Base-by-base conservation (phyloP, 2,113 vertebrate genomes). In the Chamaetylas fuelleborni region DNA sequence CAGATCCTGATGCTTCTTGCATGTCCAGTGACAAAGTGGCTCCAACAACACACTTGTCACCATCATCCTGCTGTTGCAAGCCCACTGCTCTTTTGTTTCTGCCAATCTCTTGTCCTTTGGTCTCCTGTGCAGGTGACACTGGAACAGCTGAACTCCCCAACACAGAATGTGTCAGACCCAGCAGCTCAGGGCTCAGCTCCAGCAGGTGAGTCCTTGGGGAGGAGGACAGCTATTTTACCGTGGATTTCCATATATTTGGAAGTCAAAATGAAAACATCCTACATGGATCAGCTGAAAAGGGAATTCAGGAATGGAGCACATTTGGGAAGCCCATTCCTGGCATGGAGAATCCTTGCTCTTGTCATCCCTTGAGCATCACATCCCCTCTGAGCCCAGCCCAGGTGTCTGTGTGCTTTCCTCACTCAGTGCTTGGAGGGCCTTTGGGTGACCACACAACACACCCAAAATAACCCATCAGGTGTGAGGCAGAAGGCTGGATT, bases 401-500 rank as follows among this genome's bases (percentile, higher is more conserved):
- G 7, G 28, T 40, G 42, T 64, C 50, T 4, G 23, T 25, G 11
- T 0, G 1, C 18, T 79, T 71, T 67, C 36, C n/a, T 76, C 1
- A 3, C 31, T 34, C 0, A 0, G 6, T 1, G 3, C 15, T 33
- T 20, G n/a, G 29, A 65, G n/a, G 45, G 3, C 3, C 1, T 54
- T 74, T 0, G 5, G 38, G 42, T 2, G 0, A 69, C 17, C 53
- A 74, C 53, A 43, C 81, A 83, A 56, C 8, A 12, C 87, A 45
- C 36, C 38, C 47, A 87, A 66, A 40, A 66, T 40, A 92, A 69
- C 2, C 1, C 18, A 54, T 54, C 34, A n/a, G 23, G 54, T 34
- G 65, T 33, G 57, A 64, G 67, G 48, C 66, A 61, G 47, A 45
- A 94, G 78, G 47, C 34, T 33, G 79, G 70, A 93, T 61, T 81